Conservation (phyloP, 2,797 vertebrate genomes). For the Sibirionetta formosa region DNA sequence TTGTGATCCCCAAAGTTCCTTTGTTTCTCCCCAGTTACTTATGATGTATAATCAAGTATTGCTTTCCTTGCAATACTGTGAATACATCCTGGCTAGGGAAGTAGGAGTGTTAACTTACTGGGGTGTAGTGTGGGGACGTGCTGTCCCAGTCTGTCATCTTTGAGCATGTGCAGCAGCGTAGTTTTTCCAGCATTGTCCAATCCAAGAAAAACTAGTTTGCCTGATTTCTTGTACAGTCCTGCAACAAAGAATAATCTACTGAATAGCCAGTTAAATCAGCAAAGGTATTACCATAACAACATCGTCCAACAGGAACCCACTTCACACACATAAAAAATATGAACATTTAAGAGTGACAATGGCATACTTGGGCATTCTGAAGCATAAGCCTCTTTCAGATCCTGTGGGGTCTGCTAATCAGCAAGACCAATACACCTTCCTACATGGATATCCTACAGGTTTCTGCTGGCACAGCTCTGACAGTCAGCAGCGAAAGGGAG, state of each 20-base stretch:
- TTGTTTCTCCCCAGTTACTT: neutral
- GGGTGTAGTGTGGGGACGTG: conserved; percentile 97
- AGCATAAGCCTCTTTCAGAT: neutral
- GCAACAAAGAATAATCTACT: conserved; percentile 61
- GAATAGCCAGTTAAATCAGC: neutral
- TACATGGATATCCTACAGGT: neutral
- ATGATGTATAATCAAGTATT: neutral
- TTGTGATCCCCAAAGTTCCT: neutral
- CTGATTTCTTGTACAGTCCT: conserved; percentile 99
- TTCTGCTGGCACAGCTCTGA: neutral
- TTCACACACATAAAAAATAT: neutral
- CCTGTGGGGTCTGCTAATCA: neutral
- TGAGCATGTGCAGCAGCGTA: conserved; percentile 98
- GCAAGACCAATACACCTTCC: neutral
- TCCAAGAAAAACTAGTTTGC: conserved; percentile 98
- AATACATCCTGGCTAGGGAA: neutral
- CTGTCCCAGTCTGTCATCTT: conserved; percentile 98
- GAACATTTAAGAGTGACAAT: neutral
- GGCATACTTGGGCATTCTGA: neutral
- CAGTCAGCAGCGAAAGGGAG: neutral
- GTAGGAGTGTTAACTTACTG: conserved; percentile 87
- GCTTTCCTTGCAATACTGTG: neutral
- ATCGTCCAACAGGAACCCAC: neutral
- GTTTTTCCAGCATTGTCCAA: conserved; percentile 99
- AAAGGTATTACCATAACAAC: neutral